Conservation (phyloP, 2,797 vertebrate genomes). For the Tenualosa thibaudeaui region DNA sequence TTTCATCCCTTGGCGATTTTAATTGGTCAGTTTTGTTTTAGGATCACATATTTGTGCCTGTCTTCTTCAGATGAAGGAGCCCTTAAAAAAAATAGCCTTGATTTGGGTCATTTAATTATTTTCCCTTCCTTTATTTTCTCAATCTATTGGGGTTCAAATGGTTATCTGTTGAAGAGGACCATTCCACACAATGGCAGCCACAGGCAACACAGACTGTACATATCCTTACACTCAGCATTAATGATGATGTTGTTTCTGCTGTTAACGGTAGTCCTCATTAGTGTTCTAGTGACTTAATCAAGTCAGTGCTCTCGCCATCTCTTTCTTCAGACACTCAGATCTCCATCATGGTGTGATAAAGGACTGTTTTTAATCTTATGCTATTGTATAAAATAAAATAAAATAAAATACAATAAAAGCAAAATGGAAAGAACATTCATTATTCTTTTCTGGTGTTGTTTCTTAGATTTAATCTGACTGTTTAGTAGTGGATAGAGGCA, state of each 20-base stretch:
- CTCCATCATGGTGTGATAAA: constrained; percentile 54
- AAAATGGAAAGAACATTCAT: constrained; percentile 47
- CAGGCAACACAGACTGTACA: constrained; percentile 46
- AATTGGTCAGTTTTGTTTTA: background rate
- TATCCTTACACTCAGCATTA: constrained; percentile 35
- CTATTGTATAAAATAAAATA: constrained; percentile 61
- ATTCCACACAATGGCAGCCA: background rate
- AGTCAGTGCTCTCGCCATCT: constrained; percentile 36
- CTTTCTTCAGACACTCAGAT: constrained; percentile 44
- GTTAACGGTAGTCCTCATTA: constrained; percentile 42
- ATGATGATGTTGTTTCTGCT: constrained; percentile 31
- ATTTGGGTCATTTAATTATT: background rate
- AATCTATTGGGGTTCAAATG: background rate
- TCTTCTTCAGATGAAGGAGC: constrained; percentile 14
- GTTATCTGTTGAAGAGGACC: background rate
- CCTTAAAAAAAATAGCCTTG: background rate
- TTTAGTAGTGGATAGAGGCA: too few relatives aligned
- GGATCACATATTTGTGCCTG: constrained; percentile 31
- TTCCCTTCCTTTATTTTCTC: background rate
- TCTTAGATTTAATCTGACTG: too few relatives aligned
- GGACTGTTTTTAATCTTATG: constrained; percentile 71
- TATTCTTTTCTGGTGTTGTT: constrained; percentile 24
- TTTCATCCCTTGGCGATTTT: background rate
- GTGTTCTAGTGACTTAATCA: constrained; percentile 40
- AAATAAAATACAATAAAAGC: constrained; percentile 67